A percentile compares a stretch with the other conserved stretches of the same genome.
phyloP scores from a whole-genome alignment of 2,113 vertebrate genomes.

The Petromus typicus region DNA sequence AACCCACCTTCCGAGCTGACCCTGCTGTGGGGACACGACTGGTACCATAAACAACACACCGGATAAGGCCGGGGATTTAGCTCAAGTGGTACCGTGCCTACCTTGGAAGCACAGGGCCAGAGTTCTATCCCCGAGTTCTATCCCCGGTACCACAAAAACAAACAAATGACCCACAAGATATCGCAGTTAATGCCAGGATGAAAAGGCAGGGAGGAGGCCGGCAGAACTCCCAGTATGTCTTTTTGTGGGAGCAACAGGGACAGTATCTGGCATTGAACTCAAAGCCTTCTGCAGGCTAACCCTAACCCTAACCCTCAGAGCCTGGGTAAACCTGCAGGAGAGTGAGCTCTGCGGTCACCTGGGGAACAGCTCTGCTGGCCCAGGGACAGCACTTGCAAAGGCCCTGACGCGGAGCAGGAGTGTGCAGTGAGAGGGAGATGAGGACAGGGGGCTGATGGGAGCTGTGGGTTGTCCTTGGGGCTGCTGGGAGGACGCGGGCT shows the following conservation, averaged over 20 bases:
- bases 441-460: too few relatives aligned
- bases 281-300: too few relatives aligned
- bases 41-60: too few relatives aligned
- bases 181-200: background rate
- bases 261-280: background rate
- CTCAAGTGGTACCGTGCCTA: too few relatives aligned
- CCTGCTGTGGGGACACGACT: background rate
- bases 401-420: background rate
- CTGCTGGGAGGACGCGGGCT: background rate
- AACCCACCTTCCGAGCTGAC: background rate
- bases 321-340: background rate
- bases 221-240: too few relatives aligned
- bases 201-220: background rate
- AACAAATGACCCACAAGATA: too few relatives aligned
- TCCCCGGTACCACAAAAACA: too few relatives aligned
- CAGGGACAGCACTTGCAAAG: background rate
- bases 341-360: background rate
- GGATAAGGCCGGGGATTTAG: too few relatives aligned
- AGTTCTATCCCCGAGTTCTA: too few relatives aligned
- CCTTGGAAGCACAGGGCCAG: too few relatives aligned
- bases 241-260: background rate
- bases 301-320: too few relatives aligned
- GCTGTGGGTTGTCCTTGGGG: too few relatives aligned
- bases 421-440: background rate
- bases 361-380: background rate